A percentile compares a stretch with the other conserved stretches of the same genome.
Conservation (phyloP, 2,113 vertebrate genomes). For the Onychostoma macrolepis region DNA sequence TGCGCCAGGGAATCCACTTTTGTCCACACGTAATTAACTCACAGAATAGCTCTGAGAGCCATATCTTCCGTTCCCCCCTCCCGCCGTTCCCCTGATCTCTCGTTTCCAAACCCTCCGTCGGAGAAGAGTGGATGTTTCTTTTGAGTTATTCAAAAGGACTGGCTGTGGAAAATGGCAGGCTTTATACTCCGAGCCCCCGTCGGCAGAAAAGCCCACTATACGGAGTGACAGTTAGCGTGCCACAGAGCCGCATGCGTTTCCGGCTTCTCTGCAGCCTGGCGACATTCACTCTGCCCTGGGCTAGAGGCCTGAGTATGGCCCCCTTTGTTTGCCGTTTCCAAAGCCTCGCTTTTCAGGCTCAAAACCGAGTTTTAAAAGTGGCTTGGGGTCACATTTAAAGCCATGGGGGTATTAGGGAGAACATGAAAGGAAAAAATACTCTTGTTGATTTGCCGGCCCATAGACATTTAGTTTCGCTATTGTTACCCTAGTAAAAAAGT, state of each 20-base stretch:
- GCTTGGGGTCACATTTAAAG: slow-evolving; percentile 27
- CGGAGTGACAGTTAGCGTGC: slow-evolving; percentile 71
- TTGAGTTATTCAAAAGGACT: slow-evolving; percentile 74
- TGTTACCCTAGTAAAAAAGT: background rate
- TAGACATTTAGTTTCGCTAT: background rate
- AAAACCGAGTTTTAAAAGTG: slow-evolving; percentile 37
- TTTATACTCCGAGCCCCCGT: slow-evolving; percentile 58
- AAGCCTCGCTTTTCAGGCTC: slow-evolving; percentile 38
- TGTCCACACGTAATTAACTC: slow-evolving; percentile 69
- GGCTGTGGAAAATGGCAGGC: slow-evolving; percentile 63
- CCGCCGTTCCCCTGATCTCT: slow-evolving; percentile 42
- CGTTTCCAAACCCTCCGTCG: slow-evolving; percentile 46
- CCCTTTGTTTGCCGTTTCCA: slow-evolving; percentile 34
- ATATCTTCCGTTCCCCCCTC: slow-evolving; percentile 56
- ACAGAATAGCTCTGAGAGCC: slow-evolving; percentile 63
- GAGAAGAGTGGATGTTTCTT: slow-evolving; percentile 67
- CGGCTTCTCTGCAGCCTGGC: slow-evolving; percentile 63
- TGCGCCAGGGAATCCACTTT: slow-evolving; percentile 63
- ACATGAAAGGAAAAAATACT: slow-evolving; percentile 11
- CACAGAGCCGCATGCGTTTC: slow-evolving; percentile 74
- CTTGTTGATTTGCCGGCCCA: background rate
- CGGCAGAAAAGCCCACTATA: slow-evolving; percentile 67
- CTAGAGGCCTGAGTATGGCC: background rate
- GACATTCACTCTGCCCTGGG: background rate
- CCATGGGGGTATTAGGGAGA: slow-evolving; percentile 21